Base-by-base conservation (phyloP, 2,888 invertebrate species). In the Erpobdella octoculata region DNA sequence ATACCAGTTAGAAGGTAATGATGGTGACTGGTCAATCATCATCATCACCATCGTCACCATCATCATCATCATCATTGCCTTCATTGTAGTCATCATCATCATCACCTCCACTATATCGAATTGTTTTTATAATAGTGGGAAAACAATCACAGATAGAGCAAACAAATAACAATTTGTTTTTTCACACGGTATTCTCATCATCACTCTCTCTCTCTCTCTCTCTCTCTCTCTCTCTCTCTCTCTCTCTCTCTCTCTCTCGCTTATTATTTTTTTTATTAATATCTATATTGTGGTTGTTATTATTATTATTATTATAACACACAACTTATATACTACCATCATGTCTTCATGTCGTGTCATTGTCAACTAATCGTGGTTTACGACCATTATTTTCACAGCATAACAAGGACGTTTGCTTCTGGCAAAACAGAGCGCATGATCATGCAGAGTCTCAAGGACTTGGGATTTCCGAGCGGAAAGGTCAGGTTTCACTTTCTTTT, bases 391-490 rank as follows among this genome's bases (percentile, higher is more conserved):
- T 78, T 5, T 48, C 79, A 37, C 78, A 84, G 93, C 67, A 91
- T 98, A 41, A 93, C 95, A 71, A 87, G 93, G 81, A 98, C 97
- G 72, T 98, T 98, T 85, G 96, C 97, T 2, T 97, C 97, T n/a
- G 98, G 98, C 41, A 95, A 95, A 86, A 95, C 96, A 4, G 98
- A 98, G 85, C 96, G 94, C 84, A 87, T 96, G 82, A 93, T 98
- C 41, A 96, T 96, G 86, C 95, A 97, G 82, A 93, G 93, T 84
- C 87, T 98, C 76, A 89, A 91, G 70, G 97, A 97, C 81, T 87
- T 96, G 75, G 93, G 91, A 33, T 87, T 99, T 76, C 95, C 97
- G 0, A 90, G 91, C 74, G 95, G 92, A 75, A 83, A 83, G 79
- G 83, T 83, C 74, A n/a, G 3, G 48, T 48, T 48, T 48, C 48